Conservation (phyloP, 92 coral and sea anemone species). For the Metridium senile region DNA sequence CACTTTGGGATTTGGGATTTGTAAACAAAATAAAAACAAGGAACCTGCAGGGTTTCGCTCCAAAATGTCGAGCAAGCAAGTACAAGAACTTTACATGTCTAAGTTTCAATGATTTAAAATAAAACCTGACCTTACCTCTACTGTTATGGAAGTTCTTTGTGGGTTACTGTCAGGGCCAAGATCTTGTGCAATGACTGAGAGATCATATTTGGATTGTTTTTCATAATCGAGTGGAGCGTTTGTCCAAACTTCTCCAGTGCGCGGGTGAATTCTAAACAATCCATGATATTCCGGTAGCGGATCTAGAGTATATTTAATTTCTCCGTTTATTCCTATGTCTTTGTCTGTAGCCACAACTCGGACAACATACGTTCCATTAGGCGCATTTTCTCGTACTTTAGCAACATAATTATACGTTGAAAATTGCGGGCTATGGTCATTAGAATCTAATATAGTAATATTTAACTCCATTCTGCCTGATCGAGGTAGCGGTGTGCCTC, state of each 20-base stretch:
- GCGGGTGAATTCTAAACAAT: slow-evolving; percentile 55
- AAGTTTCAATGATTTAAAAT: neutral
- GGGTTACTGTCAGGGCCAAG: slow-evolving; percentile 84
- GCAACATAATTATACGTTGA: slow-evolving; percentile 57
- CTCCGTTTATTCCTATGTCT: slow-evolving; percentile 80
- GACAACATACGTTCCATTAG: slow-evolving; percentile 62
- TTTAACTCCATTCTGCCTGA: slow-evolving; percentile 61
- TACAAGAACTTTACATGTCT: neutral
- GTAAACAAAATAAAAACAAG: neutral
- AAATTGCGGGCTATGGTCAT: slow-evolving; percentile 80
- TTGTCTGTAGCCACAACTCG: slow-evolving; percentile 69
- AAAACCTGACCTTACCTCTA: slow-evolving; percentile 61
- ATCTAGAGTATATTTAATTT: slow-evolving; percentile 54
- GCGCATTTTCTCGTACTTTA: slow-evolving; percentile 69
- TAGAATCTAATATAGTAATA: slow-evolving; percentile 71
- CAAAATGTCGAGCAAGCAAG: neutral
- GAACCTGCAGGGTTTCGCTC: slow-evolving; percentile 5
- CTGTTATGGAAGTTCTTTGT: slow-evolving; percentile 49
- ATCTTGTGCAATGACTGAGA: slow-evolving; percentile 70
- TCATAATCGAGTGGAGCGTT: slow-evolving; percentile 74
- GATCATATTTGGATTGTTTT: slow-evolving; percentile 47
- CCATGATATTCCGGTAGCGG: slow-evolving; percentile 43
- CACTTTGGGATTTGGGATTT: slow-evolving; percentile 28
- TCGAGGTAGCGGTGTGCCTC: slow-evolving; percentile 64
- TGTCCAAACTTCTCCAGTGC: slow-evolving; percentile 69